A percentile compares a stretch with the other conserved stretches of the same genome.
Conservation (phyloP, 2,113 vertebrate genomes). For the Agapornis roseicollis region DNA sequence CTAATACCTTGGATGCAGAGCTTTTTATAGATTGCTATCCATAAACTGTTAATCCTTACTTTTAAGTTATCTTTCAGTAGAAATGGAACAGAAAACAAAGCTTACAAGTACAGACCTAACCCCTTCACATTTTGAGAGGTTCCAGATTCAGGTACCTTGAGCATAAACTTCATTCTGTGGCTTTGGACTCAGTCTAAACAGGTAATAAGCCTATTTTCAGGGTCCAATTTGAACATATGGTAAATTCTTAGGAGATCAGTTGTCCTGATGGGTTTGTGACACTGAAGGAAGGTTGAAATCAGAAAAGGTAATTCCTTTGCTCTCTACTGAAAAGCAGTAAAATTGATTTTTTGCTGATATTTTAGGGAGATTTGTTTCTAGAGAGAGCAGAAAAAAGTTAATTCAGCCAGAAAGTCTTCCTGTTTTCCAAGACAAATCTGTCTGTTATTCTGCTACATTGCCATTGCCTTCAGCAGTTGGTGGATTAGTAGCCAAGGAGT, state of each 20-base stretch:
- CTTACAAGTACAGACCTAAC: neutral
- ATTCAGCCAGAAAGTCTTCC: neutral
- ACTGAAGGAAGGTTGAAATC: neutral
- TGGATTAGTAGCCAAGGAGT: neutral
- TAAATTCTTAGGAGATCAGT: constrained; percentile 29
- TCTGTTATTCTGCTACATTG: neutral
- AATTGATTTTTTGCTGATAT: constrained; percentile 37
- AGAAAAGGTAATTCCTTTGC: constrained; percentile 36
- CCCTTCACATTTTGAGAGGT: constrained; percentile 8
- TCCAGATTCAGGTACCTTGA: constrained; percentile 14
- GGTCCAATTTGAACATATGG: constrained; percentile 7
- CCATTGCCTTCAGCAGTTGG: neutral
- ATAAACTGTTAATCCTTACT: neutral
- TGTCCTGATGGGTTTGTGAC: constrained; percentile 20
- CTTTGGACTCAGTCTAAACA: constrained; percentile 29
- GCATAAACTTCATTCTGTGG: neutral
- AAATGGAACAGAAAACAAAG: constrained; percentile 27
- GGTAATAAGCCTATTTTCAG: neutral
- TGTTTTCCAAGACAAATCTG: neutral
- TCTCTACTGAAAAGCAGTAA: constrained; percentile 11
- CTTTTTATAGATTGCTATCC: constrained; percentile 33
- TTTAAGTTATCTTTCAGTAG: constrained; percentile 22
- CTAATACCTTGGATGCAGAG: constrained; percentile 33
- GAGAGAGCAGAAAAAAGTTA: neutral
- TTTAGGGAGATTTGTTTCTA: constrained; percentile 23